Conservation (phyloP, 2,797 vertebrate genomes). For the Octomys mimax region DNA sequence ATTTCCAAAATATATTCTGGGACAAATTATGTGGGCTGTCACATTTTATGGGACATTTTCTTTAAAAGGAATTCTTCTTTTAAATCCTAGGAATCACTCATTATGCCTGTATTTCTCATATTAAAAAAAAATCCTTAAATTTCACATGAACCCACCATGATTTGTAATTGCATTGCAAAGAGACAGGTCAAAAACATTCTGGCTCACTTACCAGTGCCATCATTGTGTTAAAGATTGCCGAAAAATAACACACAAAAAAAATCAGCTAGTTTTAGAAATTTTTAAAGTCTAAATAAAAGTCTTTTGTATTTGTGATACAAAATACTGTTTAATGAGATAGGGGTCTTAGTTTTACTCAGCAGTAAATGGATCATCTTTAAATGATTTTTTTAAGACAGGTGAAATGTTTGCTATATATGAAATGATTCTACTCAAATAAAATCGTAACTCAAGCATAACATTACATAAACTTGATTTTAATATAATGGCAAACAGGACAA, state of each 20-base stretch:
- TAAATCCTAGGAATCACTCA: neutral
- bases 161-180: constrained; percentile 42
- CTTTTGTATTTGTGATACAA: neutral
- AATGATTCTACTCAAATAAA: constrained; percentile 54
- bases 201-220: neutral
- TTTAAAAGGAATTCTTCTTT: neutral
- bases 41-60: neutral
- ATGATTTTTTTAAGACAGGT: constrained; percentile 5
- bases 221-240: neutral
- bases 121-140: neutral
- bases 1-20: too few relatives aligned
- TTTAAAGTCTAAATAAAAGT: constrained; percentile 28
- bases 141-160: neutral
- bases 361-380: neutral
- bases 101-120: constrained; percentile 37
- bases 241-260: neutral
- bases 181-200: constrained; percentile 39
- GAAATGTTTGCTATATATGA: neutral
- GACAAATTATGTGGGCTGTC: constrained; percentile 26
- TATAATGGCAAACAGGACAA: neutral
- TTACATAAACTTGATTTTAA: neutral
- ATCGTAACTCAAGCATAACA: constrained; percentile 23
- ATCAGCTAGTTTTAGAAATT: neutral
- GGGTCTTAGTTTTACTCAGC: neutral
- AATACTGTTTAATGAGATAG: neutral